A percentile compares a stretch with the other conserved stretches of the same genome.
Evolutionary conservation across 1,140 invertebrate genomes (phyloP).

Genomic region (Drosophila ogumai): DNA sequence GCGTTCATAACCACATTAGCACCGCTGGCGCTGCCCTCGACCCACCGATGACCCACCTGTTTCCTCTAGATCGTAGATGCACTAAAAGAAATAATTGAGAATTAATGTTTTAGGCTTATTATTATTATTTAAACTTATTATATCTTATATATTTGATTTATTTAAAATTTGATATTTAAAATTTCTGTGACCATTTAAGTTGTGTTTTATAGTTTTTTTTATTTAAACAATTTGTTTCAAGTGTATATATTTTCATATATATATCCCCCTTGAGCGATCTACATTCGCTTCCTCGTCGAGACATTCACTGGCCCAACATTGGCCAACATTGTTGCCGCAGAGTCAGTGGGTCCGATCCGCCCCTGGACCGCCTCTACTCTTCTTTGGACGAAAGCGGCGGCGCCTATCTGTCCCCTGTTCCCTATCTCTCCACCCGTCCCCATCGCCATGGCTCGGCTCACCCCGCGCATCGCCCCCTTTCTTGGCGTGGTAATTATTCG

Average conservation of each 20-base stretch:
- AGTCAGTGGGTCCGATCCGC: conserved; percentile 49
- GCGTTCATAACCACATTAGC: conserved; percentile 80
- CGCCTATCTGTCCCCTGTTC: conserved; percentile 37
- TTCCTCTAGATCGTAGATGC: background rate
- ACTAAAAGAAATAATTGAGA: background rate
- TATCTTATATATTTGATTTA: no score
- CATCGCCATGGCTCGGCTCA: background rate
- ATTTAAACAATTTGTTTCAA: no score
- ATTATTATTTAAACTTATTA: no score
- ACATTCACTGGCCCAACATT: conserved; percentile 59
- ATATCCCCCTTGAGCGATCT: conserved; percentile 48
- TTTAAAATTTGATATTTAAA: no score
- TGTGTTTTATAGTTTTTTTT: no score
- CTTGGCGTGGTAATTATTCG: conserved; percentile 79
- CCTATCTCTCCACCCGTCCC: conserved; percentile 32
- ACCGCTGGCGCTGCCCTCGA: conserved; percentile 71
- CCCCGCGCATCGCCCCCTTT: background rate
- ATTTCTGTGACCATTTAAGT: no score
- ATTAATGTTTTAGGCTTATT: no score
- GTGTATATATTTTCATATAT: background rate
- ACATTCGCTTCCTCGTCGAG: conserved; percentile 59
- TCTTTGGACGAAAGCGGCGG: conserved; percentile 59
- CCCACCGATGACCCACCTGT: conserved; percentile 44
- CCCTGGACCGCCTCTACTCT: conserved; percentile 53
- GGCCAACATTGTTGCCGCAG: conserved; percentile 49